Conservation (phyloP, 2,888 invertebrate species). For the Volucella inanis region DNA sequence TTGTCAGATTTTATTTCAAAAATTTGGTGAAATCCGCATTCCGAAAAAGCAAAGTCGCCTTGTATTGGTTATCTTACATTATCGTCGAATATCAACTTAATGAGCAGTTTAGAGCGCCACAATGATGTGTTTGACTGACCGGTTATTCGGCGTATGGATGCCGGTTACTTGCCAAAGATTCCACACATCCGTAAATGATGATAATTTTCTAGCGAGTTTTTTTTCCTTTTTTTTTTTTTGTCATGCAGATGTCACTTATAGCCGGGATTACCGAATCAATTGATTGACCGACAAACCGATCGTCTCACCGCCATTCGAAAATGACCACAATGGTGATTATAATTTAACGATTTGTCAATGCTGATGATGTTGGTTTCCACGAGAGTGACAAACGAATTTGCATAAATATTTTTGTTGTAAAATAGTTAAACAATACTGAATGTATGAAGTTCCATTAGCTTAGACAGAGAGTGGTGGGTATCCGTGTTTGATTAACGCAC, state of each 20-base stretch:
- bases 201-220: slow-evolving; percentile 43
- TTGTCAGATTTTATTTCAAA: slow-evolving; percentile 18
- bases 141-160: background rate
- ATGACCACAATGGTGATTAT: slow-evolving; percentile 30
- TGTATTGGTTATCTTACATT: slow-evolving; percentile 9
- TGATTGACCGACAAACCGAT: background rate
- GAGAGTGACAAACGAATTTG: slow-evolving; percentile 35
- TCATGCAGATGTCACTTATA: slow-evolving; percentile 45
- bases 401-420: slow-evolving; percentile 55
- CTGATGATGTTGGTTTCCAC: slow-evolving; percentile 6
- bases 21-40: slow-evolving; percentile 55
- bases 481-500: slow-evolving; percentile 48
- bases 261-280: slow-evolving; percentile 46
- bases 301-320: background rate
- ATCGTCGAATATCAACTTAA: slow-evolving; percentile 40
- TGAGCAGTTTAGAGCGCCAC: slow-evolving; percentile 42
- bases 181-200: slow-evolving; percentile 52
- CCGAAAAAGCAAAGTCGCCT: slow-evolving; percentile 48
- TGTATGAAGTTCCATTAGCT: slow-evolving; percentile 24
- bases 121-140: background rate
- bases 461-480: slow-evolving; percentile 22
- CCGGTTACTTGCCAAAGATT: slow-evolving; percentile 11
- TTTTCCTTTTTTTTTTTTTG: background rate
- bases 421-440: slow-evolving; percentile 26
- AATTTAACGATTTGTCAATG: slow-evolving; percentile 47